These are phyloP conservation scores for Drosophila affinis DNA, from an alignment of 2,888 invertebrate genomes.

Conservation along the genomic window DNA sequence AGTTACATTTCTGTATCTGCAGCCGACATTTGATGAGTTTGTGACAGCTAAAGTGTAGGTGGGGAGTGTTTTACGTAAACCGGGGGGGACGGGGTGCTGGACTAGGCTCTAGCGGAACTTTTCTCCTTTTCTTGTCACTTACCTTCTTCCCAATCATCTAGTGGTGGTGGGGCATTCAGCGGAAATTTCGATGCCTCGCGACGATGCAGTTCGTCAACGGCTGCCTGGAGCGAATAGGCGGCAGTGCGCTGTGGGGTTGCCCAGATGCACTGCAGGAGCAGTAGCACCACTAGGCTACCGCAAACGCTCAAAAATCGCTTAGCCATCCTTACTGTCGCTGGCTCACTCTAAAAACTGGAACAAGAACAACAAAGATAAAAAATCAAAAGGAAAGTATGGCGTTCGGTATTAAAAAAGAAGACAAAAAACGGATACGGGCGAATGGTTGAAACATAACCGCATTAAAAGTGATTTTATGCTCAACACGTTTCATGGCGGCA, in stretches of 20 bases:
- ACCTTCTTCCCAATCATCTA: constrained; percentile 83
- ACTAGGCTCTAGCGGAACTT: not conserved
- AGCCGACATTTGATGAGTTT: not conserved
- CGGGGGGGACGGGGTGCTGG: too few species aligned
- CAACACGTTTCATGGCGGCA: constrained; percentile 57
- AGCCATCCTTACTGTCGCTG: constrained; percentile 39
- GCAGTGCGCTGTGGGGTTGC: constrained; percentile 74
- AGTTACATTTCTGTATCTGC: not conserved
- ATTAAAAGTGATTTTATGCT: constrained; percentile 47
- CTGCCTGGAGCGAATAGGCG: constrained; percentile 82
- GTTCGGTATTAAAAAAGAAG: not conserved
- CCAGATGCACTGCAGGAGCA: constrained; percentile 41
- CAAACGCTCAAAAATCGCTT: constrained; percentile 35
- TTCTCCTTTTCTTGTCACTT: constrained; percentile 45
- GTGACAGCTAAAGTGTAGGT: not conserved
- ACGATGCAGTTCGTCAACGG: constrained; percentile 83
- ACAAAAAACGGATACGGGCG: constrained; percentile 2
- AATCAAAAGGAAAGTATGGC: not conserved
- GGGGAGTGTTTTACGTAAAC: not conserved
- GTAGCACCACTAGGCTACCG: constrained; percentile 18
- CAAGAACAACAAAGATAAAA: too few species aligned
- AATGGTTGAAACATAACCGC: constrained; percentile 18
- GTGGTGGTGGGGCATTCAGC: constrained; percentile 74
- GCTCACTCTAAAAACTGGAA: constrained; percentile 1
- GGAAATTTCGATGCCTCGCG: constrained; percentile 81